Evolutionary conservation across 2,888 invertebrate species (phyloP), one percentile per base, ranked within the genome.

Genomic region (Pharmacophagus antenor): DNA sequence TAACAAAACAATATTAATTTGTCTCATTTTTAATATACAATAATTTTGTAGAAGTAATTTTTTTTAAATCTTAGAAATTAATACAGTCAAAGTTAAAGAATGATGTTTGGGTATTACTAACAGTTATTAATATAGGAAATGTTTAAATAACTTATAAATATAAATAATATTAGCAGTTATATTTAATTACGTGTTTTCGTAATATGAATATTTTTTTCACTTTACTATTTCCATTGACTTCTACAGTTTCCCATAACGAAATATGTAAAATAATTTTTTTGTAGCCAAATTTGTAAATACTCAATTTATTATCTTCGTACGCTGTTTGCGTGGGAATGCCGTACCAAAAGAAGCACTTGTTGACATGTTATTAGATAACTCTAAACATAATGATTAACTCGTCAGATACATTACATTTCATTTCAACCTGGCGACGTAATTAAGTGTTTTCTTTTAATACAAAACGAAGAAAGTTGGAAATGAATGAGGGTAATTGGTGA

Each of bases 331-430:
- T 37, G 37, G 37, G 37, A n/a, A 15, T 37, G n/a, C 2, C 5
- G 6, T n/a, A n/a, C 37, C 37, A 37, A 37, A 37, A n/a, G n/a
- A 37, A 37, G 37, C 37, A 37, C 37, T 37, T 37, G 37, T 37
- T 37, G 37, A 37, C 37, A n/a, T 37, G 37, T 37, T 37, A n/a
- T 37, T n/a, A n/a, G 15, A n/a, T 37, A n/a, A 37, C n/a, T 37
- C n/a, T 37, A n/a, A 37, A 8, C n/a, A 37, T 37, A 27, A 27
- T 27, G 10, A 27, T 27, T 7, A 4, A 6, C 37, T 4, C 31
- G 15, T n/a, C n/a, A 37, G 15, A 37, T 37, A 27, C 10, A 8
- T 37, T 37, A n/a, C n/a, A n/a, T 37, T 6, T n/a, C 15, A n/a
- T n/a, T 3, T n/a, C 5, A 4, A 3, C n/a, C 15, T 37, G 37